Base-by-base conservation (phyloP, 2,888 invertebrate genomes). In the Noctuana brunneofusca region DNA sequence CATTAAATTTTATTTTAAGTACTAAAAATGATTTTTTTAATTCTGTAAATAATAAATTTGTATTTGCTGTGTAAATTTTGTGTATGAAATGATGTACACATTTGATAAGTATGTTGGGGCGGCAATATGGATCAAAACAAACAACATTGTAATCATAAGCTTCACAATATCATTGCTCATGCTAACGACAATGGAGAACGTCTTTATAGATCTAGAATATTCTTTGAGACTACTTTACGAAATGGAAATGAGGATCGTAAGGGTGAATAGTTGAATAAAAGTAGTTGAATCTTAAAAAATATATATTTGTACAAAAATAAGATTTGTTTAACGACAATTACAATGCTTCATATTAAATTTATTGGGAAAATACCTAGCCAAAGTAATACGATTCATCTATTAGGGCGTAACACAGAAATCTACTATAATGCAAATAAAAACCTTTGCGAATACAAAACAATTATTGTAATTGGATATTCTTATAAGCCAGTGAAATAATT, bases 151-250 rank as follows among this genome's bases (percentile, higher is more conserved):
- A 53, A 41, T 32, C 6, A 53, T 41, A 14, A 30, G 22, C 20
- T 32, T 53, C 22, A 52, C 52, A 59, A 30, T 41, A 16, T 59
- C 52, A 20, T 6, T 58, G 52, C 18, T 35, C 38, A 43, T 54
- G 20, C 43, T 46, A 24, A 54, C 14, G 53, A 65, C 65, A 67
- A 66, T 64, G 64, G 68, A 67, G 70, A 71, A 66, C 65, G 70
- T 65, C 70, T 69, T 65, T 69, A 22, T 62, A 71, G 68, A 70
- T 86, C 86, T 85, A 85, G 87, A 87, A 87, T 74, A 76, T 86
- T 86, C 86, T 74, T 69, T 74, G 66, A 64, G 68, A 65, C 58
- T 55, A 67, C 58, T 60, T 63, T n/a, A 49, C 14, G 20, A 32
- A 52, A 20, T 56, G 43, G 56, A 56, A 24, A 32, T n/a, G 41